A percentile compares a stretch with the other conserved stretches of the same genome.
Conservation (phyloP, 2,888 invertebrate genomes). For the Euproctis similis region DNA sequence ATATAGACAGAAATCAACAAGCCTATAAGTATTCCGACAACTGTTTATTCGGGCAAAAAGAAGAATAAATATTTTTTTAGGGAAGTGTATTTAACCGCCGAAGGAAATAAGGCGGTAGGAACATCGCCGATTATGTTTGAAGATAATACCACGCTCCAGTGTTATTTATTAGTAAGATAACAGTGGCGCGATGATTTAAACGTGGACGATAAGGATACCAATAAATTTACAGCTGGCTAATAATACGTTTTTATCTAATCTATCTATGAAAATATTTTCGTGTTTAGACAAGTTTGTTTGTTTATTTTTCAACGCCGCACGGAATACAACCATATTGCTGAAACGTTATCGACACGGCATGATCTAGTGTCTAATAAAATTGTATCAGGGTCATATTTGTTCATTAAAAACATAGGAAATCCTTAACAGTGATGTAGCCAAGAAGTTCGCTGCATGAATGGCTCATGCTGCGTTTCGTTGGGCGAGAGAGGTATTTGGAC, state of each 20-base stretch:
- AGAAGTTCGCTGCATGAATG: too few relatives aligned
- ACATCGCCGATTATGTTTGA: constrained; percentile 58
- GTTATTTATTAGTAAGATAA: constrained; percentile 64
- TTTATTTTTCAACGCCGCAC: too few relatives aligned
- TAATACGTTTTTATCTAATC: constrained; percentile 55
- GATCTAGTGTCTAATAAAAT: too few relatives aligned
- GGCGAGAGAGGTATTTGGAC: too few relatives aligned
- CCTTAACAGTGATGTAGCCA: too few relatives aligned
- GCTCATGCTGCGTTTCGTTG: too few relatives aligned
- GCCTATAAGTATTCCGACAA: constrained; percentile 27
- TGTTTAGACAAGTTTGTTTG: too few relatives aligned
- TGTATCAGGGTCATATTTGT: too few relatives aligned
- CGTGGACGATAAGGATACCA: constrained; percentile 53
- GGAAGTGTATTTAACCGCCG: constrained; percentile 53
- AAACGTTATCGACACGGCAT: too few relatives aligned
- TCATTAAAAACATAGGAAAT: too few relatives aligned
- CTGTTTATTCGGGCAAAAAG: constrained; percentile 34
- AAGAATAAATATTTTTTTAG: constrained; percentile 54
- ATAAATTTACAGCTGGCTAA: constrained; percentile 57
- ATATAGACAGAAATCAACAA: constrained; percentile 36
- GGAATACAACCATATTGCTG: too few relatives aligned
- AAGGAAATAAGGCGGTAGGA: constrained; percentile 58
- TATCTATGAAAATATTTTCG: too few relatives aligned
- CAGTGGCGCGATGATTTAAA: constrained; percentile 66
- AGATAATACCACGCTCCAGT: constrained; percentile 45